Evolutionary conservation across 2,113 vertebrate genomes (phyloP).

Genomic region (Brachyistius frenatus): DNA sequence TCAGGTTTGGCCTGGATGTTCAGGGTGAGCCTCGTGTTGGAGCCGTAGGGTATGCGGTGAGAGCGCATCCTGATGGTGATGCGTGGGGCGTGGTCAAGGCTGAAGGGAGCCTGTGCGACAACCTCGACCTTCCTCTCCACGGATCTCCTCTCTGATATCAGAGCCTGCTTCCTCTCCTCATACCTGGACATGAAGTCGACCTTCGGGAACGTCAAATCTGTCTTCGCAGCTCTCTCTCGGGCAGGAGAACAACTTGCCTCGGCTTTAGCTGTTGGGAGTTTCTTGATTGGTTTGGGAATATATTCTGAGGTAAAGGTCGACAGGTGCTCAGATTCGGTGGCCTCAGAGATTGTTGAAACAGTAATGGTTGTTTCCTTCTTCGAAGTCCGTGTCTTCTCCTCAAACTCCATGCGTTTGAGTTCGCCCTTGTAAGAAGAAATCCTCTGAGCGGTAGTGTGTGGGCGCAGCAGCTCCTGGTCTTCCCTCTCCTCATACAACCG

Average conservation of each 20-base stretch:
- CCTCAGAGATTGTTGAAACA: slow-evolving; percentile 84
- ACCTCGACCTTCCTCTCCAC: slow-evolving; percentile 90
- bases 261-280: slow-evolving; percentile 80
- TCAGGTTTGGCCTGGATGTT: slow-evolving; percentile 96
- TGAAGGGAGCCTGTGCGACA: slow-evolving; percentile 93
- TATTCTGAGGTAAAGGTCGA: slow-evolving; percentile 85
- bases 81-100: slow-evolving; percentile 92
- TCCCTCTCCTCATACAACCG: slow-evolving; percentile 92
- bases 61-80: slow-evolving; percentile 96
- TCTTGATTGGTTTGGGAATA: slow-evolving; percentile 89
- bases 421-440: slow-evolving; percentile 91
- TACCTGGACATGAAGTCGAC: slow-evolving; percentile 96
- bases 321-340: slow-evolving; percentile 82
- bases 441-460: slow-evolving; percentile 86
- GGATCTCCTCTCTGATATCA: slow-evolving; percentile 93
- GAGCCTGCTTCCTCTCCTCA: slow-evolving; percentile 93
- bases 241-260: slow-evolving; percentile 86
- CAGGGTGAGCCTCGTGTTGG: slow-evolving; percentile 92
- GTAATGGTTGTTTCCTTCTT: slow-evolving; percentile 86
- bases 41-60: slow-evolving; percentile 90
- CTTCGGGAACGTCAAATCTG: slow-evolving; percentile 87
- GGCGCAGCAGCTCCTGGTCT: slow-evolving; percentile 94
- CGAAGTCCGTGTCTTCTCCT: slow-evolving; percentile 88
- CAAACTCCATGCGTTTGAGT: slow-evolving; percentile 90
- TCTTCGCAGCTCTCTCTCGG: slow-evolving; percentile 87